A percentile compares a stretch with the other conserved stretches of the same genome.
phyloP scores from a whole-genome alignment of 2,797 vertebrate species.

The Sebastes kiyomatsui region DNA sequence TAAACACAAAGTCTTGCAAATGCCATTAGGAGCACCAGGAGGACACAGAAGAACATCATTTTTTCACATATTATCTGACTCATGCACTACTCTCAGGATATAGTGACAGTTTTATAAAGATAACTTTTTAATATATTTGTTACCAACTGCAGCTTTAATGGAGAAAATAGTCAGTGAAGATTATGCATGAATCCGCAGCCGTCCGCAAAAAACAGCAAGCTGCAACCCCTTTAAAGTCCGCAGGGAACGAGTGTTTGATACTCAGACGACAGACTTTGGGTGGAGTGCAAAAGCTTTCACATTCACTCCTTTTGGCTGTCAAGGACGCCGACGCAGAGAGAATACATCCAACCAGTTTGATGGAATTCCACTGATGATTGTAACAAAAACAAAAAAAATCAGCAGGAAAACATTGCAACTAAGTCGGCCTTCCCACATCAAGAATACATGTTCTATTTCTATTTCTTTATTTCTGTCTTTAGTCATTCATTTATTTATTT shows the following conservation, averaged over 20 bases:
- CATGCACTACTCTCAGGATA: too few relatives aligned
- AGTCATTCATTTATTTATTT: too few relatives aligned
- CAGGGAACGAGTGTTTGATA: neutral
- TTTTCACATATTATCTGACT: too few relatives aligned
- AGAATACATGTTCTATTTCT: neutral
- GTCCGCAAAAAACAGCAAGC: neutral
- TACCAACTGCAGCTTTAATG: too few relatives aligned
- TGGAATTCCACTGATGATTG: neutral
- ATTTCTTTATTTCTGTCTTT: too few relatives aligned
- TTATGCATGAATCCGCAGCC: neutral
- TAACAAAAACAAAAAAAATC: neutral
- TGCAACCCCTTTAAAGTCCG: neutral
- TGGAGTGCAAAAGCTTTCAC: neutral
- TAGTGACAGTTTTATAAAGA: too few relatives aligned
- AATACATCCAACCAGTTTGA: neutral
- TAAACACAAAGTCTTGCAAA: too few relatives aligned
- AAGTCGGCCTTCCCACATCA: neutral
- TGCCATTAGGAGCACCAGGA: too few relatives aligned
- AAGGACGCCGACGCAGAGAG: neutral
- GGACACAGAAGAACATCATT: too few relatives aligned
- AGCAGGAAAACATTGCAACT: neutral
- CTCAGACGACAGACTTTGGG: neutral
- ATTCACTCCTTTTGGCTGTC: neutral
- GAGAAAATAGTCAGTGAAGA: neutral
- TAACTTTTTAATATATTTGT: too few relatives aligned